Percentiles rank a stretch among this genome's conserved stretches.
Conservation (phyloP, 2,888 invertebrate species). For the Pterostichus madidus region DNA sequence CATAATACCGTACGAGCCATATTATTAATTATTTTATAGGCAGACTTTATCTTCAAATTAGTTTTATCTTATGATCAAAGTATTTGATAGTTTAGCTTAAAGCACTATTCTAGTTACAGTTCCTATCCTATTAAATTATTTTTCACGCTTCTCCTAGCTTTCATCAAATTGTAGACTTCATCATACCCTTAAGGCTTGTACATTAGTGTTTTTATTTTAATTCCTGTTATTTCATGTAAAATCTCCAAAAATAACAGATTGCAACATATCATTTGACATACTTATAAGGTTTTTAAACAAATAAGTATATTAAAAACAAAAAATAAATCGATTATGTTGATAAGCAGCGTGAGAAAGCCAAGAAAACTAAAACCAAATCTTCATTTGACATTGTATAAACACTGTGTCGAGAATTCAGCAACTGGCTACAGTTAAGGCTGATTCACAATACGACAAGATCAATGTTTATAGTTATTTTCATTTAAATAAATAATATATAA, state of each 20-base stretch:
- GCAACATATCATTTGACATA: slow-evolving; percentile 24
- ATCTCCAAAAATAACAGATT: slow-evolving; percentile 43
- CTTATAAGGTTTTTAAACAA: slow-evolving; percentile 31
- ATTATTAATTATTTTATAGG: background rate
- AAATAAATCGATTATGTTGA: slow-evolving; percentile 37
- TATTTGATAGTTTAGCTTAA: background rate
- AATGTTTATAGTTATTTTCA: background rate
- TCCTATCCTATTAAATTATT: slow-evolving; percentile 25
- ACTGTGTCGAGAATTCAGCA: background rate
- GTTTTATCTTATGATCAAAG: background rate
- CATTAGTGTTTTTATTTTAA: slow-evolving; percentile 11
- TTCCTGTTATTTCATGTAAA: slow-evolving; percentile 17
- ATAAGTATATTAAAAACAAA: slow-evolving; percentile 48
- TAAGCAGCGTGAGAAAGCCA: slow-evolving; percentile 38
- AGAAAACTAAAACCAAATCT: background rate
- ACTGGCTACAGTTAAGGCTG: slow-evolving; percentile 8
- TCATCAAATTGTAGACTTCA: slow-evolving; percentile 9
- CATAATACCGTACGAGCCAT: background rate
- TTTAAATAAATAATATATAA: background rate
- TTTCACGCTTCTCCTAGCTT: slow-evolving; percentile 28
- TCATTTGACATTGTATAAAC: slow-evolving; percentile 16
- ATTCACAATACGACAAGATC: background rate
- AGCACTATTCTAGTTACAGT: slow-evolving; percentile 22
- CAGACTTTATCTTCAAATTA: background rate
- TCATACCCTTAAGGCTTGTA: background rate